Percentiles rank a stretch among this genome's conserved stretches.
Conservation (phyloP, 2,113 vertebrate species). For the Cynopterus brachyotis region DNA sequence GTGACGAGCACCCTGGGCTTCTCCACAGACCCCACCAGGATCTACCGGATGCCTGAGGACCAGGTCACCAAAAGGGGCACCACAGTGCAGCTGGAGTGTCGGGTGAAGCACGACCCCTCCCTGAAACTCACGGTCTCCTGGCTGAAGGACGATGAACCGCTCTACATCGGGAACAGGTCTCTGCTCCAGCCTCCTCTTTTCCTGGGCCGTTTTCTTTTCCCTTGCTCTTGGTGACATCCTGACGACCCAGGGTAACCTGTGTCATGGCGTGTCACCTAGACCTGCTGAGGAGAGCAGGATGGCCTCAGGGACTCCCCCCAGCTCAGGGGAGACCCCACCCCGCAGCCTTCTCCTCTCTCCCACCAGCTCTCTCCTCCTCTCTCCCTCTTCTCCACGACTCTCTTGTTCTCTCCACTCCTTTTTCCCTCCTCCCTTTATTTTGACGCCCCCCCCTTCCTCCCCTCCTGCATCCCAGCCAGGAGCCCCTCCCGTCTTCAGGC, state of each 20-base stretch:
- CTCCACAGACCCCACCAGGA: slow-evolving; percentile 92
- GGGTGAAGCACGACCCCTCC: slow-evolving; percentile 89
- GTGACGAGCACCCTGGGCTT: not conserved
- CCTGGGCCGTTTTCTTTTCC: not conserved
- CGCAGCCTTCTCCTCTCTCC: accelerated
- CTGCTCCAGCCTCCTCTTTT: not conserved
- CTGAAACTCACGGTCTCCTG: slow-evolving; percentile 88
- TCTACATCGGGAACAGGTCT: slow-evolving; percentile 89
- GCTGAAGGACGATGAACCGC: slow-evolving; percentile 91
- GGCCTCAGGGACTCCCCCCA: not conserved
- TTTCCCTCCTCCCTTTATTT: not conserved
- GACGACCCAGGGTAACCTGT: not conserved
- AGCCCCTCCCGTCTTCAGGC: not conserved
- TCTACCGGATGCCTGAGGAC: slow-evolving; percentile 89
- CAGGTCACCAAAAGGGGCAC: slow-evolving; percentile 86
- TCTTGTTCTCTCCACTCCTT: not conserved
- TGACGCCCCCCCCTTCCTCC: no score
- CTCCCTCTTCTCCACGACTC: not conserved
- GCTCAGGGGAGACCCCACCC: not conserved
- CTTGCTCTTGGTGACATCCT: not conserved
- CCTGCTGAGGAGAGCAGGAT: accelerated
- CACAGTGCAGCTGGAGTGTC: slow-evolving; percentile 89
- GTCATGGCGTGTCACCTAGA: not conserved
- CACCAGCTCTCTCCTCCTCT: not conserved
- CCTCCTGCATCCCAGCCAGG: accelerated